phyloP scores from a whole-genome alignment of 2,797 vertebrate genomes.

The Hylomyscus alleni region DNA sequence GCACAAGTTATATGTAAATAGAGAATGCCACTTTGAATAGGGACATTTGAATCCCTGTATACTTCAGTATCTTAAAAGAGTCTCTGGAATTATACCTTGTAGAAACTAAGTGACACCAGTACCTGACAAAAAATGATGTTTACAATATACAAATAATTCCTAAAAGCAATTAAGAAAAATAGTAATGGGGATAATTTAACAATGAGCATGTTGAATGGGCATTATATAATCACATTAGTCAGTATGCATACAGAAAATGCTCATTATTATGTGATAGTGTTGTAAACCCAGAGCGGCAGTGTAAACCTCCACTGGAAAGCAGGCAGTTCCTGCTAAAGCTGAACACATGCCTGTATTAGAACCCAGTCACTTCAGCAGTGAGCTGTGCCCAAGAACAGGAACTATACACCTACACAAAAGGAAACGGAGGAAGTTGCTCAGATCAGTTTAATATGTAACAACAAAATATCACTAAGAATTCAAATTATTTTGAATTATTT shows the following conservation, averaged over 20 bases:
- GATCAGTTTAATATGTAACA: neutral
- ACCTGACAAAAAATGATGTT: conserved; percentile 13
- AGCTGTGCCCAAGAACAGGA: neutral
- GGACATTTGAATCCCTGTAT: neutral
- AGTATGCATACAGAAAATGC: neutral
- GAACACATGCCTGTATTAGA: neutral
- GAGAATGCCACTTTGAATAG: neutral
- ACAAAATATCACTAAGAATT: conserved; percentile 7
- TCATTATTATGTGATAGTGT: neutral
- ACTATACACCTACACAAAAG: neutral
- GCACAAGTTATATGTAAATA: neutral
- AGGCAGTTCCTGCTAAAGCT: conserved; percentile 9
- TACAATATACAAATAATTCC: conserved; percentile 19
- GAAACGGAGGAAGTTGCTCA: neutral
- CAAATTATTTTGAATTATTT: neutral
- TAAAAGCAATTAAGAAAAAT: conserved; percentile 10
- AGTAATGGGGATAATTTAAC: neutral
- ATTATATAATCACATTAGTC: neutral
- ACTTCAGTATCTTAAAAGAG: neutral
- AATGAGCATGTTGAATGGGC: neutral
- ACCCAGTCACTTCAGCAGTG: neutral
- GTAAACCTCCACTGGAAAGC: neutral
- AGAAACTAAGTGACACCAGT: neutral
- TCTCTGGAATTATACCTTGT: neutral
- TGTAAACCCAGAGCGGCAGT: neutral